A percentile compares a stretch with the other conserved stretches of the same genome.
Evolutionary conservation across 2,113 vertebrate genomes (phyloP).

Genomic region (Syrrhaptes paradoxus): DNA sequence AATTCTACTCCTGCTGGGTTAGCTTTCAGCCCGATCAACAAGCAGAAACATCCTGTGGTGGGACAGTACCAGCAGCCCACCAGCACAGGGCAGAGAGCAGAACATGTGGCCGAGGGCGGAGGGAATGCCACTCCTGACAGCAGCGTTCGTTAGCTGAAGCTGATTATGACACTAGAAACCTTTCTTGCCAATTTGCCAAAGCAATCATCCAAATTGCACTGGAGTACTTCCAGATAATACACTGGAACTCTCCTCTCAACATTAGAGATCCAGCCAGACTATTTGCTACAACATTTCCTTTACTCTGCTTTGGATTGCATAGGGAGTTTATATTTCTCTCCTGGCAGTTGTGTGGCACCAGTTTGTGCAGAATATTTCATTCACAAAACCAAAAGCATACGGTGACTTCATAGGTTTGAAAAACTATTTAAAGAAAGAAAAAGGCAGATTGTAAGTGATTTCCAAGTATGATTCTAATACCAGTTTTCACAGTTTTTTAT

Average conservation of each 20-base stretch:
- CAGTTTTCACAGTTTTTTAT: background rate
- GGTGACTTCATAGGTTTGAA: background rate
- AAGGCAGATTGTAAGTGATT: background rate
- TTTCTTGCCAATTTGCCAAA: background rate
- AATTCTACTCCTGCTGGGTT: background rate
- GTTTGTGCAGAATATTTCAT: background rate
- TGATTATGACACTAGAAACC: background rate
- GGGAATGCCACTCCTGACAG: background rate
- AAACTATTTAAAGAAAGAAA: background rate
- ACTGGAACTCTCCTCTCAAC: background rate
- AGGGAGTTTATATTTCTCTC: background rate
- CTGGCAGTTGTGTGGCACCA: background rate
- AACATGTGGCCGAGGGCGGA: background rate
- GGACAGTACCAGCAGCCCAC: fast-evolving
- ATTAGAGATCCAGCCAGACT: background rate
- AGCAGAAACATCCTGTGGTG: background rate
- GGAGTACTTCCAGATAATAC: background rate
- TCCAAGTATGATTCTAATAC: background rate
- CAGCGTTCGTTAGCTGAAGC: background rate
- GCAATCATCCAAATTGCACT: background rate
- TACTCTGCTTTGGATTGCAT: background rate
- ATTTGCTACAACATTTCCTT: background rate
- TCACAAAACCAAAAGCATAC: background rate
- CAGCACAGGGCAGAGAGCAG: background rate
- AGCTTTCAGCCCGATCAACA: background rate